Base-by-base conservation (phyloP, 2,888 invertebrate genomes). In the Leuctra nigra region DNA sequence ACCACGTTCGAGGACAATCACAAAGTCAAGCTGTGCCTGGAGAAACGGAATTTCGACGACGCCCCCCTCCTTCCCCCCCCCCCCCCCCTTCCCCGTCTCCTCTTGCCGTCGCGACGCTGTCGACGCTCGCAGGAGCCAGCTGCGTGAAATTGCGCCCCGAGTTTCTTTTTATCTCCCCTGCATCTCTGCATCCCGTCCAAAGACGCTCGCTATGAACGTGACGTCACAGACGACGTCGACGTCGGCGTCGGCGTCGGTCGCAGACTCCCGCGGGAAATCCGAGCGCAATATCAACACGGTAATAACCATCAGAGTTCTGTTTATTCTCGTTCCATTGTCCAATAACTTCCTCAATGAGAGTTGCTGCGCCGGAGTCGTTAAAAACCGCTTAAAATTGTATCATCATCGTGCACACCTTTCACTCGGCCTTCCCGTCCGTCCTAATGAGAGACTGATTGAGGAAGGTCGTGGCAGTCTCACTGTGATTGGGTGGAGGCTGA, bases 141-240 rank as follows among this genome's bases (percentile, higher is more conserved):
- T 60, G 59, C 59, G 59, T 57, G 57, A 60, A 60, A 60, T 60
- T 60, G 59, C 55, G 41, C 57, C 47, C 50, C 16, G 47, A 53
- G 53, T 57, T 57, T 33, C 56, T 54, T 18, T 35, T 22, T 25
- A 41, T 44, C 20, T 38, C 50, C 46, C 24, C 44, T 53, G 18
- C 13, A 41, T 36, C 35, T 50, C n/a, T n/a, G n/a, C n/a, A n/a
- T 46, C 22, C 20, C 46, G 46, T 46, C 46, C 24, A 16, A 47
- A n/a, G 47, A 47, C 25, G 47, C 36, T 36, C 4, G 36, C 36
- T 36, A 16, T 36, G n/a, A n/a, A n/a, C n/a, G n/a, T n/a, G n/a
- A n/a, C n/a, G n/a, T n/a, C n/a, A n/a, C n/a, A n/a, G n/a, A n/a
- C n/a, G n/a, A n/a, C n/a, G n/a, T n/a, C n/a, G n/a, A n/a, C n/a